Conservation (phyloP, 2,888 invertebrate genomes). For the Morpho helenor region DNA sequence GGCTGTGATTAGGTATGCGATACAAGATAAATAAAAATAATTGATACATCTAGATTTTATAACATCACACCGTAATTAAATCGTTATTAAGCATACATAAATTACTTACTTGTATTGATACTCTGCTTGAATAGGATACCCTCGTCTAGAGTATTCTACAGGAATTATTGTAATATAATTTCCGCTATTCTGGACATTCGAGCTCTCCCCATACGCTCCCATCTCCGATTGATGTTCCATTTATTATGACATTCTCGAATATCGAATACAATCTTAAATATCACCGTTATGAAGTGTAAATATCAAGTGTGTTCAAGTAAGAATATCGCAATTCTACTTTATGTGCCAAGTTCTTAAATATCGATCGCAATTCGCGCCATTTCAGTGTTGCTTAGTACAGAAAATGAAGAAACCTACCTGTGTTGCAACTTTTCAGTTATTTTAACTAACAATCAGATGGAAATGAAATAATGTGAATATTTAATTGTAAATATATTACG, state of each 20-base stretch:
- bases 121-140: conserved; percentile 77
- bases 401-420: background rate
- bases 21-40: too few relatives aligned
- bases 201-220: conserved; percentile 71
- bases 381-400: conserved; percentile 34
- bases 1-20: too few relatives aligned
- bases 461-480: too few relatives aligned
- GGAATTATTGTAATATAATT: conserved; percentile 81
- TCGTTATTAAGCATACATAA: background rate
- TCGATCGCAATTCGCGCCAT: conserved; percentile 60
- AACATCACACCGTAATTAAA: too few relatives aligned
- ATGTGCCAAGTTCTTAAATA: conserved; percentile 32
- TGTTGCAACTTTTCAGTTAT: background rate
- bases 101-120: conserved; percentile 77
- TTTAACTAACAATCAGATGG: too few relatives aligned
- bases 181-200: conserved; percentile 70
- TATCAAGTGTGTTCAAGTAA: too few relatives aligned
- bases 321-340: too few relatives aligned
- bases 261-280: conserved; percentile 3
- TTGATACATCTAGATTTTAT: too few relatives aligned
- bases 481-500: too few relatives aligned
- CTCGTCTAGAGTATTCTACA: conserved; percentile 77
- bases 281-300: background rate
- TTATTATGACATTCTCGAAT: conserved; percentile 3
- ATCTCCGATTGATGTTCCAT: conserved; percentile 71